A percentile compares a stretch with the other conserved stretches of the same genome.
Conservation (phyloP, 2,888 invertebrate species). For the Azorinus chamasolen region DNA sequence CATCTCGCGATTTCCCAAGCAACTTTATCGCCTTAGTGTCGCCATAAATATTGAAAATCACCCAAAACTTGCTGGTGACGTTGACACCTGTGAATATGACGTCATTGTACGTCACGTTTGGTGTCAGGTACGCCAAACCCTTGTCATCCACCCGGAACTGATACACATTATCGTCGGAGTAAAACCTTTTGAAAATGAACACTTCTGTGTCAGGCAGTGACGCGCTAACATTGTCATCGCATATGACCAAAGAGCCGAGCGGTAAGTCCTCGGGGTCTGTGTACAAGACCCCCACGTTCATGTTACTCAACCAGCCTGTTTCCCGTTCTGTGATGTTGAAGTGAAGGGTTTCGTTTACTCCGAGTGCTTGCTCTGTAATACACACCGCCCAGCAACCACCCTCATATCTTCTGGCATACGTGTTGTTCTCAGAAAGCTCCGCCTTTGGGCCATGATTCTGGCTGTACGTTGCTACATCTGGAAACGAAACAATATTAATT, state of each 20-base stretch:
- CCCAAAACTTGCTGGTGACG: constrained; percentile 51
- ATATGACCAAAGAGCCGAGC: constrained; percentile 40
- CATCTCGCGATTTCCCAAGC: constrained; percentile 19
- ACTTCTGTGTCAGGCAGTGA: constrained; percentile 41
- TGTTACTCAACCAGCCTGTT: constrained; percentile 45
- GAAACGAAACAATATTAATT: too few species aligned
- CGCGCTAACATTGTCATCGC: constrained; percentile 45
- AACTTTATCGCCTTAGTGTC: constrained; percentile 56
- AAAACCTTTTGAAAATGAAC: constrained; percentile 49
- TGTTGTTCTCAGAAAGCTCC: constrained; percentile 34
- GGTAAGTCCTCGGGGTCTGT: constrained; percentile 27
- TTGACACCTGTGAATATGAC: constrained; percentile 52
- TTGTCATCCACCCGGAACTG: constrained; percentile 41
- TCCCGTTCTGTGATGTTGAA: constrained; percentile 60
- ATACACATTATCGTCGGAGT: constrained; percentile 41
- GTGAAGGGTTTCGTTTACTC: constrained; percentile 35
- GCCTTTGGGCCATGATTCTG: constrained; percentile 53
- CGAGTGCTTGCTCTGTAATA: constrained; percentile 31
- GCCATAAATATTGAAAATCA: constrained; percentile 59
- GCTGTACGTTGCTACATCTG: neutral
- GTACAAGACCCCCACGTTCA: constrained; percentile 59
- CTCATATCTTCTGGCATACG: constrained; percentile 52
- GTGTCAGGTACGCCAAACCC: constrained; percentile 50
- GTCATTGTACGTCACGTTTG: constrained; percentile 51
- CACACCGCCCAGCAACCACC: constrained; percentile 52